Evolutionary conservation across 2,888 invertebrate genomes (phyloP).

Genomic region (Athripsodes cinereus): DNA sequence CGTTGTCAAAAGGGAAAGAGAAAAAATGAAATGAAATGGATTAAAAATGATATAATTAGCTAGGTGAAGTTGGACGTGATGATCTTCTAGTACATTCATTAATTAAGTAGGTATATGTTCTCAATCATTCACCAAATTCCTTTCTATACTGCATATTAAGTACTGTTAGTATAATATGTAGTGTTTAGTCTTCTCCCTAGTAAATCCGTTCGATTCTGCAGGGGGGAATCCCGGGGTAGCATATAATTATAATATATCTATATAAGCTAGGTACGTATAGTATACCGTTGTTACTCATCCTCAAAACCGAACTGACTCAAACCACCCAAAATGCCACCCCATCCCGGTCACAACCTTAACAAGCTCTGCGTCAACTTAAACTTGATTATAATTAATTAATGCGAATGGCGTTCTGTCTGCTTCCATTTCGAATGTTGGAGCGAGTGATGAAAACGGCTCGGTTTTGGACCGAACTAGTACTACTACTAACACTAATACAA

Average conservation of each 20-base stretch:
- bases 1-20: not conserved
- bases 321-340: slow-evolving; percentile 41
- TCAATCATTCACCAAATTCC: not conserved
- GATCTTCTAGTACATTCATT: not conserved
- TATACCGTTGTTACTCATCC: slow-evolving; percentile 41
- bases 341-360: slow-evolving; percentile 42
- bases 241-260: not conserved
- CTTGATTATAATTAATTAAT: slow-evolving; percentile 81
- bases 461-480: not conserved
- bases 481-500: not conserved
- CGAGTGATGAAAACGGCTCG: slow-evolving; percentile 17
- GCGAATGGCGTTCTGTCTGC: slow-evolving; percentile 55
- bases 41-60: not conserved
- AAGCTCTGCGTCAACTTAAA: slow-evolving; percentile 66
- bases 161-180: not conserved
- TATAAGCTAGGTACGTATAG: not conserved
- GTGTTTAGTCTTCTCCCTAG: not conserved
- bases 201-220: not conserved
- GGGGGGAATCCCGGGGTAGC: not conserved
- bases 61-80: not conserved
- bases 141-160: not conserved
- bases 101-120: not conserved
- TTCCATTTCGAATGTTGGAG: slow-evolving; percentile 12
- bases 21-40: not conserved
- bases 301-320: slow-evolving; percentile 41